Evolutionary conservation across 2,888 invertebrate genomes (phyloP).

Genomic region (Melolontha melolontha): DNA sequence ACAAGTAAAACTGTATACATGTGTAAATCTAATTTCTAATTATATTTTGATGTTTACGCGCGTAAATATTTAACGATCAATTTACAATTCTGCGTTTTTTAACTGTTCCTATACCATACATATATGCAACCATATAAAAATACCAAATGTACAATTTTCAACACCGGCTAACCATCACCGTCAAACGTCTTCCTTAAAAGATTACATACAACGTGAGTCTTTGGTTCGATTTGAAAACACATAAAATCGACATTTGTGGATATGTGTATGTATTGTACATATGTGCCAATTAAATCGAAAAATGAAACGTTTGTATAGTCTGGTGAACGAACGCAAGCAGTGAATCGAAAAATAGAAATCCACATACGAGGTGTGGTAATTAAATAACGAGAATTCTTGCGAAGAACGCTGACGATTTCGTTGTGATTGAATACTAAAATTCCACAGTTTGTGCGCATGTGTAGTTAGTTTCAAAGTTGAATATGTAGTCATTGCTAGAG

Average conservation of each 20-base stretch:
- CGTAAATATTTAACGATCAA: conserved; percentile 31
- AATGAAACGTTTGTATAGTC: conserved; percentile 16
- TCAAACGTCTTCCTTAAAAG: conserved; percentile 20
- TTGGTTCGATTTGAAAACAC: conserved; percentile 18
- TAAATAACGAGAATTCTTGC: no score
- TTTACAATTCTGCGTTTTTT: conserved; percentile 30
- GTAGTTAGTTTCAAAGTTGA: no score
- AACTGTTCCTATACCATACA: neutral
- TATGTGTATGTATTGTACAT: neutral
- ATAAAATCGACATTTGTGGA: conserved; percentile 29
- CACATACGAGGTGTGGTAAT: no score
- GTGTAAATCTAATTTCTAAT: conserved; percentile 3
- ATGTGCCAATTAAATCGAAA: conserved; percentile 24
- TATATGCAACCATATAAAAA: conserved; percentile 1
- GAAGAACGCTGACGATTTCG: no score
- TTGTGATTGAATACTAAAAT: no score
- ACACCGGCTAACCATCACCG: conserved; percentile 26
- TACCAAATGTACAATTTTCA: conserved; percentile 20
- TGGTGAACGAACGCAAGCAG: neutral
- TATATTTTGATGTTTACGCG: conserved; percentile 29
- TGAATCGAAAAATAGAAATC: conserved; percentile 3
- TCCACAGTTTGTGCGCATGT: no score
- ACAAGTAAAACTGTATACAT: neutral
- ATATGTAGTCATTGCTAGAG: no score
- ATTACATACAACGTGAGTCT: neutral